phyloP scores from a whole-genome alignment of 2,113 vertebrate species.

The Tamias sibiricus region DNA sequence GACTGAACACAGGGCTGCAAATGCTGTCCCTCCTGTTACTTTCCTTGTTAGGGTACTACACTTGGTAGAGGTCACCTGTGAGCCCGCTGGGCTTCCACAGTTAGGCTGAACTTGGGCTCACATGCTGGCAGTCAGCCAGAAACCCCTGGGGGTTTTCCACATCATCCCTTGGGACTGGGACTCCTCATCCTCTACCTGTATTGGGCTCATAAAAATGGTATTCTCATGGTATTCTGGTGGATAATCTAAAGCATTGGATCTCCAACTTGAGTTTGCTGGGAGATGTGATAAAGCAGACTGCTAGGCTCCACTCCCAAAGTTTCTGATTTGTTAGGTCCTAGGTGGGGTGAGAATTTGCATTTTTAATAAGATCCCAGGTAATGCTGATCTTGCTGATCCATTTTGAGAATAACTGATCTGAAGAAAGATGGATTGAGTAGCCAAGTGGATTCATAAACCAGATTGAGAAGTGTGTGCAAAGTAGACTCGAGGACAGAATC shows the following conservation, averaged over 20 bases:
- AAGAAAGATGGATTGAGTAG: neutral
- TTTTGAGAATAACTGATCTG: neutral
- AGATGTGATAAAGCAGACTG: neutral
- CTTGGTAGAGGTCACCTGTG: neutral
- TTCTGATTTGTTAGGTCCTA: neutral
- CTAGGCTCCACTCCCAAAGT: neutral
- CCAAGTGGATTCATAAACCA: neutral
- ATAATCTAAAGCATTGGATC: neutral
- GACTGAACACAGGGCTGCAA: neutral
- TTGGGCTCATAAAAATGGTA: neutral
- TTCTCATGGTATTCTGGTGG: neutral
- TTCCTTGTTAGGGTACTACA: neutral
- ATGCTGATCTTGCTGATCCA: neutral
- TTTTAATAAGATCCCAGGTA: neutral
- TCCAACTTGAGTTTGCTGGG: neutral
- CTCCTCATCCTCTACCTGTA: neutral
- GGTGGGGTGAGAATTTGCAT: neutral
- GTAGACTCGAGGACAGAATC: neutral
- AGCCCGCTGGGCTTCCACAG: fast-evolving
- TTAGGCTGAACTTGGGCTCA: neutral
- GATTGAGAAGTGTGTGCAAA: neutral
- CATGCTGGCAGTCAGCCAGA: neutral
- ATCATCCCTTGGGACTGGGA: neutral
- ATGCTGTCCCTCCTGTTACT: neutral
- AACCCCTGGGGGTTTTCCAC: neutral